Conservation (phyloP, 2,113 vertebrate species). For the Perca flavescens region DNA sequence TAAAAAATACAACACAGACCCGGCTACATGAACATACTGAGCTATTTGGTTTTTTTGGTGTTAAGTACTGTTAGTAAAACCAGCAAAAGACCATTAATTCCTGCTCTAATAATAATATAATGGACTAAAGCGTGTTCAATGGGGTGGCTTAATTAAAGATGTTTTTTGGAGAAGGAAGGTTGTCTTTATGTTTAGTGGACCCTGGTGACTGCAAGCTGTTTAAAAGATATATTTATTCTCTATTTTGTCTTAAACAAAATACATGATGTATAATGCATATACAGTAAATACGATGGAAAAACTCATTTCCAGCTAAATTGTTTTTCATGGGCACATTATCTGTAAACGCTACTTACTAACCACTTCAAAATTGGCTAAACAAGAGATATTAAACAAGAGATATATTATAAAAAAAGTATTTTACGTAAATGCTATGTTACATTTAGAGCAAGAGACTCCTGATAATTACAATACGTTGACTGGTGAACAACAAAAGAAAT, state of each 20-base stretch:
- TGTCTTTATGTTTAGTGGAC: conserved; percentile 41
- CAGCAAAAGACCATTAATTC: conserved; percentile 59
- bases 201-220: conserved; percentile 50
- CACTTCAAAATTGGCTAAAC: conserved; percentile 3
- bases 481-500: conserved; percentile 18
- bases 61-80: conserved; percentile 59
- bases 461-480: background rate
- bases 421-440: conserved; percentile 11
- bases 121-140: conserved; percentile 34
- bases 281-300: conserved; percentile 17
- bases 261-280: conserved; percentile 55
- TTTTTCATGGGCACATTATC: conserved; percentile 27
- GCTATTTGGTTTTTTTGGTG: conserved; percentile 38
- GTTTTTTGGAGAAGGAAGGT: conserved; percentile 33
- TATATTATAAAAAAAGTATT: background rate
- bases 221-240: conserved; percentile 25
- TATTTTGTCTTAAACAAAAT: conserved; percentile 49
- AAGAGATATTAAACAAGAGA: background rate
- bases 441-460: conserved; percentile 1
- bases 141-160: conserved; percentile 44
- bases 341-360: conserved; percentile 7
- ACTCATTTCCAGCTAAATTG: conserved; percentile 12
- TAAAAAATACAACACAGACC: conserved; percentile 26
- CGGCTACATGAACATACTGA: conserved; percentile 32
- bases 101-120: conserved; percentile 52